Base-by-base conservation (phyloP, 2,113 vertebrate genomes). In the Burhinus oedicnemus region DNA sequence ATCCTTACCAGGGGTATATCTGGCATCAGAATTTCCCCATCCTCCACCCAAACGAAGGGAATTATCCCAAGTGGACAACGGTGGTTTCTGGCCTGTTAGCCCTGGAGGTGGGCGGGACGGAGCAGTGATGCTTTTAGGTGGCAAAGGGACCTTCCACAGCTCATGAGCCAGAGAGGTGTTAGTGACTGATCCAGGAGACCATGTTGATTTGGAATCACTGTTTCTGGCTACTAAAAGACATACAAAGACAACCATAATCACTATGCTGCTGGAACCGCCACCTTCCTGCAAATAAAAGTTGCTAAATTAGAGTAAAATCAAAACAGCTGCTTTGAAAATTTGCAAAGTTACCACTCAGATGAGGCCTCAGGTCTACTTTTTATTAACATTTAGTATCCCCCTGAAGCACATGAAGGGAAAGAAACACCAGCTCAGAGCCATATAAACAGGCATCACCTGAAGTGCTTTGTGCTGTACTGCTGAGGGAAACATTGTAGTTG, bases 381-480 rank as follows among this genome's bases (percentile, higher is more conserved):
- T 9, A 42, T 16, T 26, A 76, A 65, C n/a, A 34, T 4, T 18
- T 3, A 18, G 15, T 6, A 18, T 21, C 8, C 8, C 51, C 44
- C 44, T 8, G 27, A 23, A 45, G 83, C 7, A 5, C 0, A 1
- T 3, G 13, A 57, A 38, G 45, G 42, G 44, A 19, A 64, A 70
- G 45, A 61, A 64, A 58, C 5, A 7, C 3, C 62, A 32, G 20
- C 78, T 29, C 36, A 44, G 66, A 82, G 47, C 79, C 78, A 49
- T 1, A 4, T 1, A 34, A 70, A 22, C 12, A 26, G 34, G n/a
- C 36, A 66, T 55, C 74, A 99, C 99, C 99, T 99, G 99, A 99
- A 99, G 99, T 99, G 99, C 99, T 99, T 99, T 99, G 99, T 99
- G 99, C 99, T 99, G 99, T 99, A 98, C 99, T 99, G 99, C 99